Evolutionary conservation across 2,113 vertebrate species (phyloP).

Genomic region (Rhinogobius similis): DNA sequence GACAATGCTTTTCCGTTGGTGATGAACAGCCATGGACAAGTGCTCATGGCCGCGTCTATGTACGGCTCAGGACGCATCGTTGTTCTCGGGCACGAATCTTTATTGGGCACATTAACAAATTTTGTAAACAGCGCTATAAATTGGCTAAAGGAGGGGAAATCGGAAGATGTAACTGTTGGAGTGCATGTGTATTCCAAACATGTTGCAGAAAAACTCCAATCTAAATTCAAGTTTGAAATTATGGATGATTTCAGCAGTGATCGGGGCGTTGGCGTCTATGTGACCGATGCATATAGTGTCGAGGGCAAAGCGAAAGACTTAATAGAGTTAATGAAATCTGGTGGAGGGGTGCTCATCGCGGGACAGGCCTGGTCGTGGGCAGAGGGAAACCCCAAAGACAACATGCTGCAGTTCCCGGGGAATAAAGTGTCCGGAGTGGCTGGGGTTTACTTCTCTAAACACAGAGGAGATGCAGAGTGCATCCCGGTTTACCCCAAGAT

Average conservation of each 20-base stretch:
- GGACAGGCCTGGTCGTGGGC: constrained; percentile 88
- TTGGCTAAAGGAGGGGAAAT: constrained; percentile 81
- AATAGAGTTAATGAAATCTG: constrained; percentile 80
- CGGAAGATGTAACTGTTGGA: constrained; percentile 66
- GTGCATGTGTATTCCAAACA: constrained; percentile 64
- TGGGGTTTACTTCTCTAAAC: constrained; percentile 86
- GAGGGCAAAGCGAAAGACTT: constrained; percentile 61
- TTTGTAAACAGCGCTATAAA: constrained; percentile 82
- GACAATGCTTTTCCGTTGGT: constrained; percentile 75
- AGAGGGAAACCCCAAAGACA: constrained; percentile 67
- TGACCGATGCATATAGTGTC: constrained; percentile 78
- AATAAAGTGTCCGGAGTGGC: constrained; percentile 86
- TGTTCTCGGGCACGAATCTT: constrained; percentile 82
- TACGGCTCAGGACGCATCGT: constrained; percentile 83
- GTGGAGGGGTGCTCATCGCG: constrained; percentile 86
- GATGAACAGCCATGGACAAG: constrained; percentile 73
- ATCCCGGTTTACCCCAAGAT: constrained; percentile 81
- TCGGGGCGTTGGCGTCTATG: constrained; percentile 77
- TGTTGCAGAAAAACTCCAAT: constrained; percentile 73
- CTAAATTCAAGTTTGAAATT: constrained; percentile 50
- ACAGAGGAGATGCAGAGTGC: constrained; percentile 57
- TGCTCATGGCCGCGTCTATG: constrained; percentile 77
- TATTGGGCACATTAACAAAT: constrained; percentile 72
- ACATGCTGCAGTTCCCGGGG: constrained; percentile 80
- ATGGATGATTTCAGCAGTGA: constrained; percentile 54